Evolutionary conservation across 1,140 invertebrate species (phyloP), one percentile per base, ranked within the genome.

Genomic region (Phthorimaea operculella): DNA sequence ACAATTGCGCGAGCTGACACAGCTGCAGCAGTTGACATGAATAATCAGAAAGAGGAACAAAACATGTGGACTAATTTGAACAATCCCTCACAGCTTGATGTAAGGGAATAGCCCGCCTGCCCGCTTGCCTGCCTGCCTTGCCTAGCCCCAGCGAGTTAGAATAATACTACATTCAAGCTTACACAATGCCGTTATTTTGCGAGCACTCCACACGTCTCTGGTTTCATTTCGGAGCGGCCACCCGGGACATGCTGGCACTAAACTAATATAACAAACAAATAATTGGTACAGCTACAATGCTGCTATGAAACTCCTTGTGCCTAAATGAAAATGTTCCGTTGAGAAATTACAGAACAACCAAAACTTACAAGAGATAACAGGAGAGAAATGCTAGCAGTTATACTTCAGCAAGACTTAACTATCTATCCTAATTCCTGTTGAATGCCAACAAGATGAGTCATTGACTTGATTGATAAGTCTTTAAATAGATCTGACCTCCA

Each of bases 141-240:
- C 21, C 21, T 28, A 28, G 21, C 21, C 21, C 21, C 21, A 28
- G 36, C 36, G n/a, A 39, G 36, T 39, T 47, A 47, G 44, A 47
- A 17, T 15, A 16, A 47, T 47, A 47, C 11, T 16, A 47, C 16
- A 47, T 47, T 47, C 16, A 47, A 47, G 9, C 16, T 47, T 47
- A 15, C 44, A 47, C 44, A 47, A 47, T 47, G 15, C 44, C 44
- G 44, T 17, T 47, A 47, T 47, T 47, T 47, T 17, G 44, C 44
- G 44, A 28, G 21, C 21, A 28, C 21, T 28, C 21, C 21, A 16
- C 12, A 17, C 44, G 44, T 47, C 44, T 16, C 16, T 11, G 9
- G 44, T 47, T 47, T n/a, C 16, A 16, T 15, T 47, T 16, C 44
- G 16, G 44, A n/a, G 12, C 36, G n/a, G 36, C 16, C 44, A 47